Evolutionary conservation across 92 coral and sea anemone species (phyloP).

Genomic region (Palythoa grandiflora): DNA sequence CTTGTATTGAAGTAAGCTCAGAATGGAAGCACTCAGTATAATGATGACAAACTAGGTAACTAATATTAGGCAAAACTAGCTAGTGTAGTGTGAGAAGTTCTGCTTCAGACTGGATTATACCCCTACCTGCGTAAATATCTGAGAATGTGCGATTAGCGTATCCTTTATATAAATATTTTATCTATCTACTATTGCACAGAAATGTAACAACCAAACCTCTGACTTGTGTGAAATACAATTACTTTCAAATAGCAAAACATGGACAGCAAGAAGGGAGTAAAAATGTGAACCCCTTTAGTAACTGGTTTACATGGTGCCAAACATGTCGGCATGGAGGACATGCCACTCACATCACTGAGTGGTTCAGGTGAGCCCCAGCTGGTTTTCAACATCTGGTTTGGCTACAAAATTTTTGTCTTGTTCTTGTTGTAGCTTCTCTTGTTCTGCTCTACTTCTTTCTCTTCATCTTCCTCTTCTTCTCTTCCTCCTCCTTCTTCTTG

Average conservation of each 20-base stretch:
- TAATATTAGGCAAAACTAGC: too few species aligned
- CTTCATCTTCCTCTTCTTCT: background rate
- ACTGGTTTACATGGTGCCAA: constrained; percentile 99
- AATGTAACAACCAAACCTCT: background rate
- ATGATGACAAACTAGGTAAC: too few species aligned
- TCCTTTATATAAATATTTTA: too few species aligned
- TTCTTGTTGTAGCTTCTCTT: background rate
- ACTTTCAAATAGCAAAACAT: constrained; percentile 61
- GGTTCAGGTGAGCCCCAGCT: constrained; percentile 81
- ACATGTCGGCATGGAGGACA: constrained; percentile 99
- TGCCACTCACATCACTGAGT: constrained; percentile 89
- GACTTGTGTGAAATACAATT: background rate
- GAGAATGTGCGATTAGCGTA: too few species aligned
- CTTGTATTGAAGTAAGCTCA: too few species aligned
- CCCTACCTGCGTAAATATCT: too few species aligned
- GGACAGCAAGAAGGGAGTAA: constrained; percentile 72
- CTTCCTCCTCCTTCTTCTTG: background rate
- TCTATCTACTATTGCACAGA: background rate
- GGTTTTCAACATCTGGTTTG: background rate
- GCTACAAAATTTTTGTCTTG: too few species aligned
- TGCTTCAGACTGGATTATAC: too few species aligned
- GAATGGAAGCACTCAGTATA: too few species aligned
- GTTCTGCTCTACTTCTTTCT: background rate
- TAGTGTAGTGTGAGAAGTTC: too few species aligned
- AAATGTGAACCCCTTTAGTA: constrained; percentile 84